Evolutionary conservation across 1,140 invertebrate species (phyloP).

Genomic region (Notospermus geniculatus): DNA sequence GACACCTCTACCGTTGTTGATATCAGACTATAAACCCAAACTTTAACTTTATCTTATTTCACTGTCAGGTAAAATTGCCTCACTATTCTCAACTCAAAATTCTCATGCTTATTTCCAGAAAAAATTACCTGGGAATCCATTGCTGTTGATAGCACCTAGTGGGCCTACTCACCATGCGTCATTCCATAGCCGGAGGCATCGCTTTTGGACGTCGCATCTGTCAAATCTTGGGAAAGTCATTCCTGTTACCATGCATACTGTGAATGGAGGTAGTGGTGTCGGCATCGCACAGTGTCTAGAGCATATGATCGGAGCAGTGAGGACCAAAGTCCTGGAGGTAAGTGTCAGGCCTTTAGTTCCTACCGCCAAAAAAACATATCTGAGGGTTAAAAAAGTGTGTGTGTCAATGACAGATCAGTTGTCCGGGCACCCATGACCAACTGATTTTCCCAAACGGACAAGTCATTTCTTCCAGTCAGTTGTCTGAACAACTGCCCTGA

Average conservation of each 20-base stretch:
- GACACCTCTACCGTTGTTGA: too few relatives aligned
- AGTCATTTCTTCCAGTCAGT: too few relatives aligned
- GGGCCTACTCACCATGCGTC: slow-evolving; percentile 57
- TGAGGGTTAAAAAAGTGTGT: not conserved
- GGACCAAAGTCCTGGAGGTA: slow-evolving; percentile 69
- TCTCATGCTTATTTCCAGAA: slow-evolving; percentile 62
- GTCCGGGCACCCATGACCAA: too few relatives aligned
- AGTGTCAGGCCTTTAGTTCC: too few relatives aligned
- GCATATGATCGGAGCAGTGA: slow-evolving; percentile 67
- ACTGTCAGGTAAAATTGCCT: too few relatives aligned
- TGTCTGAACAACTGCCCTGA: too few relatives aligned
- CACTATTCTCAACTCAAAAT: too few relatives aligned
- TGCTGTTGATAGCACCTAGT: slow-evolving; percentile 69
- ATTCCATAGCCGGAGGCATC: slow-evolving; percentile 61
- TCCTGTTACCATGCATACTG: slow-evolving; percentile 59
- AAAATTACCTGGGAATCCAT: slow-evolving; percentile 71
- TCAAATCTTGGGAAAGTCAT: slow-evolving; percentile 69
- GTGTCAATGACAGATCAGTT: not conserved
- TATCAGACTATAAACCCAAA: too few relatives aligned
- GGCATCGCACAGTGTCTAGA: slow-evolving; percentile 62
- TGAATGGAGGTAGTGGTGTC: slow-evolving; percentile 34
- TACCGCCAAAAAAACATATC: too few relatives aligned
- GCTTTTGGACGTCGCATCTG: slow-evolving; percentile 71
- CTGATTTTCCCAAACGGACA: too few relatives aligned
- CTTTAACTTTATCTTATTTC: too few relatives aligned